Evolutionary conservation across 2,888 invertebrate genomes (phyloP).

Genomic region (Andricus curvator): DNA sequence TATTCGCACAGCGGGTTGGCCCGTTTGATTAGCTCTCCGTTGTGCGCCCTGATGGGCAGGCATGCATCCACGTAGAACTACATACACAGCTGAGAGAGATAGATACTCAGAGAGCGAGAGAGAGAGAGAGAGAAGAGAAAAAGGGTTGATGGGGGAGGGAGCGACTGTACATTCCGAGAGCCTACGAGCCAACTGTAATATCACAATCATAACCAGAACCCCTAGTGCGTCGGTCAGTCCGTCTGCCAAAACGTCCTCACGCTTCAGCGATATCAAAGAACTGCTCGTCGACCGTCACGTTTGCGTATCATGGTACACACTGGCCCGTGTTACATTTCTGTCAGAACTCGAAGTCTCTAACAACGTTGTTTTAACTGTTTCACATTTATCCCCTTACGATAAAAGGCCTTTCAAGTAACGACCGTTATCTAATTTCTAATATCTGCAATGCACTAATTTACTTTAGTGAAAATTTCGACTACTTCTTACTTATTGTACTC

Average conservation of each 20-base stretch:
- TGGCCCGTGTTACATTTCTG: constrained; percentile 37
- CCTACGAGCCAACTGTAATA: constrained; percentile 74
- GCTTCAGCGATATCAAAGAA: constrained; percentile 78
- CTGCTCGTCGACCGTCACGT: constrained; percentile 51
- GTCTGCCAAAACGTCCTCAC: constrained; percentile 75
- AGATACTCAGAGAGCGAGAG: constrained; percentile 48
- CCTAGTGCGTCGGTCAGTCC: constrained; percentile 52
- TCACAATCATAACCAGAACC: constrained; percentile 77
- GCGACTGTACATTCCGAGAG: constrained; percentile 69
- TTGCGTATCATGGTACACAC: constrained; percentile 38
- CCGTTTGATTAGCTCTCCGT: constrained; percentile 76
- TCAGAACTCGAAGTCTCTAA: constrained; percentile 32
- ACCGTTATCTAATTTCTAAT: background rate
- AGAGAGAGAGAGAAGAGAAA: constrained; percentile 40
- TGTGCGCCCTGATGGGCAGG: constrained; percentile 71
- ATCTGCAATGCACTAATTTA: no score
- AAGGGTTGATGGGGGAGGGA: constrained; percentile 36
- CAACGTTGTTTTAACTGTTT: constrained; percentile 27
- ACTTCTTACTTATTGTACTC: no score
- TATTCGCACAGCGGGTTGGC: constrained; percentile 73
- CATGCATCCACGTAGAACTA: constrained; percentile 63
- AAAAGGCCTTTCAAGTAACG: background rate
- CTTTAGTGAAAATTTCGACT: no score
- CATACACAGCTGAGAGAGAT: constrained; percentile 45
- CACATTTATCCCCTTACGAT: constrained; percentile 15